Percentiles rank a stretch among this genome's conserved stretches.
phyloP scores from a whole-genome alignment of 2,888 invertebrate genomes.

The Sialis fuliginosa region DNA sequence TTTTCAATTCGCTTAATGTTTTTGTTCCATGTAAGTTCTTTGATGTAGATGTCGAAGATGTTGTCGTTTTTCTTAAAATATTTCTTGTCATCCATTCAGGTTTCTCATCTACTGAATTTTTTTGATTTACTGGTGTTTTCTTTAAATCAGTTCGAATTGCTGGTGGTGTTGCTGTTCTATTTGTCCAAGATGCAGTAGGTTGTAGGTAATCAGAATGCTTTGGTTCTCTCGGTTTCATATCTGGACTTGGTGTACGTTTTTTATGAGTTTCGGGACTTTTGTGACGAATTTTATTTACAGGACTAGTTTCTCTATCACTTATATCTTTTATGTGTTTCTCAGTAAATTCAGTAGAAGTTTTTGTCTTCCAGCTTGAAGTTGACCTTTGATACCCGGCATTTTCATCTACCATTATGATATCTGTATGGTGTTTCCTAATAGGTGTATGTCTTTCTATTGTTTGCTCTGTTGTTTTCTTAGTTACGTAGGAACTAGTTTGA shows the following conservation, averaged over 20 bases:
- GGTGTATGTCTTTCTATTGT: slow-evolving; percentile 18
- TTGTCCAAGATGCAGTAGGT: slow-evolving; percentile 20
- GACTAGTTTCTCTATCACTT: slow-evolving; percentile 8
- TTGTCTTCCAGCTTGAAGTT: not conserved
- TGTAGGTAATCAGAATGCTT: slow-evolving; percentile 9
- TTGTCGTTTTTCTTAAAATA: slow-evolving; percentile 34
- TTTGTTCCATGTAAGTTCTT: slow-evolving; percentile 22
- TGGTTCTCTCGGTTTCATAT: slow-evolving; percentile 9
- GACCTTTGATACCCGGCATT: not conserved
- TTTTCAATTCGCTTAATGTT: slow-evolving; percentile 12
- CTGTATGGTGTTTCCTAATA: slow-evolving; percentile 7
- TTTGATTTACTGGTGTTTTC: slow-evolving; percentile 21
- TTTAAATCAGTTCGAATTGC: slow-evolving; percentile 13
- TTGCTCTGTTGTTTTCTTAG: slow-evolving; percentile 21
- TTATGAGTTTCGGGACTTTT: slow-evolving; percentile 23
- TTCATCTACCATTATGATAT: not conserved
- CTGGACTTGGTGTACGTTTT: slow-evolving; percentile 16
- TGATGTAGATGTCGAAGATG: slow-evolving; percentile 15
- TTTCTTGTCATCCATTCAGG: slow-evolving; percentile 44
- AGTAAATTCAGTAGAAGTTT: not conserved
- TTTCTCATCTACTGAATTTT: slow-evolving; percentile 30
- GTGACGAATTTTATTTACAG: slow-evolving; percentile 19
- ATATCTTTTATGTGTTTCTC: not conserved
- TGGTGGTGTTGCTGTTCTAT: slow-evolving; percentile 20
- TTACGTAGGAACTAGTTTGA: not conserved